Percentiles rank a stretch among this genome's conserved stretches.
These are phyloP conservation scores for Ellobium chinense DNA, from an alignment of 2,888 invertebrate species.

Conservation along the genomic window DNA sequence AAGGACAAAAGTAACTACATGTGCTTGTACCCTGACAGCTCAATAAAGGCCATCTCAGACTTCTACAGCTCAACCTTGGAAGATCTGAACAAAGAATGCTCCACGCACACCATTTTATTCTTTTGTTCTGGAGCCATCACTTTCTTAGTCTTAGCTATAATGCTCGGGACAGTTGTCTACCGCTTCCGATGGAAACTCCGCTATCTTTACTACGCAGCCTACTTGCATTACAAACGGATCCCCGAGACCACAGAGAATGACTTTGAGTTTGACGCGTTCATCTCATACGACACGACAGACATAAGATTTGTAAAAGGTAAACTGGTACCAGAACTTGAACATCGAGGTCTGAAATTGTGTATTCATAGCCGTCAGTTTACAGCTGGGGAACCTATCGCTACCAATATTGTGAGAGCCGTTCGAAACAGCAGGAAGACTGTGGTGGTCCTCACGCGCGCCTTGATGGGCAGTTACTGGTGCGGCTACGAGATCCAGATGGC, in stretches of 20 bases:
- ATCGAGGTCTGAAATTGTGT: too few relatives aligned
- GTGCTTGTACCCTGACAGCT: not conserved
- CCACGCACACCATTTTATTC: not conserved
- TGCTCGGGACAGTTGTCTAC: not conserved
- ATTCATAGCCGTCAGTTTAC: too few relatives aligned
- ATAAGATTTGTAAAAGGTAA: not conserved
- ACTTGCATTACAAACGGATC: too few relatives aligned
- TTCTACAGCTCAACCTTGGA: not conserved
- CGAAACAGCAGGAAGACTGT: too few relatives aligned
- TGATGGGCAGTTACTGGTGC: too few relatives aligned
- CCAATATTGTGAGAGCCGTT: too few relatives aligned
- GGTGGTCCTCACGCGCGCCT: too few relatives aligned
- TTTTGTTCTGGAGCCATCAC: not conserved
- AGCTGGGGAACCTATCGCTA: too few relatives aligned
- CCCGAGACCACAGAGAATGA: too few relatives aligned
- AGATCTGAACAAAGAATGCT: not conserved
- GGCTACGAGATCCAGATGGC: too few relatives aligned
- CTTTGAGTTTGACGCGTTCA: not conserved
- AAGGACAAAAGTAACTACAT: not conserved
- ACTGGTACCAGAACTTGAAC: too few relatives aligned
- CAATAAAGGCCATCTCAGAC: not conserved
- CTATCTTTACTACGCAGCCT: constrained; percentile 16
- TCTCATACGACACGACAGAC: not conserved
- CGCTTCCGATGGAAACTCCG: constrained; percentile 16
- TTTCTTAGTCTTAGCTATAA: not conserved